Conservation (phyloP, 2,888 invertebrate species). For the Fragum whitleyi region DNA sequence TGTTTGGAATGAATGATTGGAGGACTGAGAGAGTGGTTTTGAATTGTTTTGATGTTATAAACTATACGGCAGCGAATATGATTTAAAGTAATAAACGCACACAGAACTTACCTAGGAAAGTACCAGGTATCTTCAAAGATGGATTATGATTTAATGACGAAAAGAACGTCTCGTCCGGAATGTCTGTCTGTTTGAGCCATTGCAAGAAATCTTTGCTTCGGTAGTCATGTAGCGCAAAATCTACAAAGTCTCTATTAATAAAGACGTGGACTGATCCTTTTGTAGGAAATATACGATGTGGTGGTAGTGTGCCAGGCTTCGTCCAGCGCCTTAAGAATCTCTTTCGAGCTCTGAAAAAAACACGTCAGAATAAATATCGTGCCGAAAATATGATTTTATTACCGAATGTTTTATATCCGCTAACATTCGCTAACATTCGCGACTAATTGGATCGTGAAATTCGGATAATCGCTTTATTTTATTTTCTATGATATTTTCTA, state of each 20-base stretch:
- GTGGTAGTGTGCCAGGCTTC: slow-evolving; percentile 23
- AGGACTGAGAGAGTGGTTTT: too few relatives aligned
- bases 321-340: slow-evolving; percentile 28
- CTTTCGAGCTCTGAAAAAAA: slow-evolving; percentile 23
- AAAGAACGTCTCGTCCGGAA: slow-evolving; percentile 40
- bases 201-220: slow-evolving; percentile 28
- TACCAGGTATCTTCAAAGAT: slow-evolving; percentile 21
- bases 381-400: too few relatives aligned
- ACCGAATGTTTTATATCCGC: too few relatives aligned
- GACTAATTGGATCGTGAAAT: too few relatives aligned
- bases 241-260: slow-evolving; percentile 39
- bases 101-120: slow-evolving; percentile 34
- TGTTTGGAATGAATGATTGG: too few relatives aligned
- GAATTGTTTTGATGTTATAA: too few relatives aligned
- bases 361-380: too few relatives aligned
- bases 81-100: too few relatives aligned
- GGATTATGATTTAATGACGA: slow-evolving; percentile 40
- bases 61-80: too few relatives aligned
- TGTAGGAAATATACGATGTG: slow-evolving; percentile 31
- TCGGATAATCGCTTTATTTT: too few relatives aligned
- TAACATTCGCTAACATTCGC: too few relatives aligned
- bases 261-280: slow-evolving; percentile 34
- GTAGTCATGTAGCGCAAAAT: slow-evolving; percentile 32
- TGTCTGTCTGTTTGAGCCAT: slow-evolving; percentile 27
- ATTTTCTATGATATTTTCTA: too few relatives aligned